Base-by-base conservation (phyloP, 2,113 vertebrate genomes). In the Paramormyrops kingsleyae region DNA sequence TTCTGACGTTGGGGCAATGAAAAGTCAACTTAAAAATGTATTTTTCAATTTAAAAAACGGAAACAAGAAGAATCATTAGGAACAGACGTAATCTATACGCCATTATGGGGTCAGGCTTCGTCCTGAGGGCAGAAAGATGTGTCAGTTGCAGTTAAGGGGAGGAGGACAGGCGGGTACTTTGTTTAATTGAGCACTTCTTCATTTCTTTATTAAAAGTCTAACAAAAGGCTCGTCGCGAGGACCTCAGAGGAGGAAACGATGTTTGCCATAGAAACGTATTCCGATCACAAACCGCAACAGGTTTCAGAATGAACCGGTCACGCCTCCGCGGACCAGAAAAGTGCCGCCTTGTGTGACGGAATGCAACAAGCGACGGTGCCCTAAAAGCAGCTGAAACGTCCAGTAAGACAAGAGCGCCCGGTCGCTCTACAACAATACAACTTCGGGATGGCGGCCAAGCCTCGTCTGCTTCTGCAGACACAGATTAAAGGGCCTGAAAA, bases 291-390 rank as follows among this genome's bases (percentile, higher is more conserved):
- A 87, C 85, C 85, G 46, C 85, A 87, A 19, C 12, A 31, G 31
- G 85, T 87, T 87, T 87, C 85, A 87, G 50, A 87, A 87, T 87
- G 85, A 87, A 87, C 15, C 31, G 85, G 47, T 27, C 50, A 19
- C 27, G 85, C 85, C n/a, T 87, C 85, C 47, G 47, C 24, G 15
- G 13, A 52, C 21, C 47, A 17, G 85, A 53, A 87, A 53, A 35
- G 21, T 35, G 49, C 50, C 85, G 5, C 13, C 13, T 44, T 83
- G 19, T 9, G 44, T 84, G 9, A 46, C 42, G 9, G 44, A 21
- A 24, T 47, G 19, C 21, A 42, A 46, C 19, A 12, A 19, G 3
- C 7, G 9, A 83, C 7, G 8, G 6, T 21, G 39, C 42, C 3
- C 21, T 47, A 21, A 77, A 80, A 15, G 15, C 35, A 42, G 4